Conservation (phyloP, 2,113 vertebrate genomes). For the Aspiorhynchus laticeps region DNA sequence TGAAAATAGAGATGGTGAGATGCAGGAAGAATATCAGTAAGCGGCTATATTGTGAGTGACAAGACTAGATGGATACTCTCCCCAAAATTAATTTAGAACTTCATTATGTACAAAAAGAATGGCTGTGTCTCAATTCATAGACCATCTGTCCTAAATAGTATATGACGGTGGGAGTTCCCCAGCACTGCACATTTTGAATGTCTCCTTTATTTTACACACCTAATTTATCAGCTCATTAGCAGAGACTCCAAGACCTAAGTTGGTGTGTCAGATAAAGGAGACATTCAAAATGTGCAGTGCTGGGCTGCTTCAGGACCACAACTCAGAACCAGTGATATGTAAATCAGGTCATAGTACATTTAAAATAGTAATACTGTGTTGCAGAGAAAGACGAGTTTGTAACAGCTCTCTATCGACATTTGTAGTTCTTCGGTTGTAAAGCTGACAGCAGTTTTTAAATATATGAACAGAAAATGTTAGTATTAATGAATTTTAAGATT, state of each 20-base stretch:
- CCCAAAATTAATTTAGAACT: background rate
- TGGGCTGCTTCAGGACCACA: background rate
- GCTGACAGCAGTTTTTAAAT: background rate
- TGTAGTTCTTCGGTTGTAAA: background rate
- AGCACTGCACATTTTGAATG: background rate
- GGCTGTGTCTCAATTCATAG: background rate
- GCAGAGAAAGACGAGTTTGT: background rate
- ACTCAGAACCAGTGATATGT: background rate
- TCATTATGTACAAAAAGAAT: background rate
- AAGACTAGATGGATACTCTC: background rate
- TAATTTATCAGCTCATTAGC: conserved; percentile 20
- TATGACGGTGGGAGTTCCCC: conserved; percentile 7
- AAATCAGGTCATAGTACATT: background rate
- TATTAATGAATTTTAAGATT: background rate
- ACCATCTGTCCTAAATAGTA: conserved; percentile 7
- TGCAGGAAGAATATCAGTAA: background rate
- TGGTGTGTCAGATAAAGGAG: background rate
- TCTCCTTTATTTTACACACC: background rate
- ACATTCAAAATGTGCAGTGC: background rate
- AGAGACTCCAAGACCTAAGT: conserved; percentile 1
- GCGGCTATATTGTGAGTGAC: background rate
- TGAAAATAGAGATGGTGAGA: background rate
- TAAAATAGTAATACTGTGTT: background rate
- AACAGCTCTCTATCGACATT: background rate
- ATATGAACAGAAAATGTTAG: background rate